Evolutionary conservation across 30 jellyfish, hydroid and myxozoan species (phyloP).

Genomic region (Chironex yamaguchii): DNA sequence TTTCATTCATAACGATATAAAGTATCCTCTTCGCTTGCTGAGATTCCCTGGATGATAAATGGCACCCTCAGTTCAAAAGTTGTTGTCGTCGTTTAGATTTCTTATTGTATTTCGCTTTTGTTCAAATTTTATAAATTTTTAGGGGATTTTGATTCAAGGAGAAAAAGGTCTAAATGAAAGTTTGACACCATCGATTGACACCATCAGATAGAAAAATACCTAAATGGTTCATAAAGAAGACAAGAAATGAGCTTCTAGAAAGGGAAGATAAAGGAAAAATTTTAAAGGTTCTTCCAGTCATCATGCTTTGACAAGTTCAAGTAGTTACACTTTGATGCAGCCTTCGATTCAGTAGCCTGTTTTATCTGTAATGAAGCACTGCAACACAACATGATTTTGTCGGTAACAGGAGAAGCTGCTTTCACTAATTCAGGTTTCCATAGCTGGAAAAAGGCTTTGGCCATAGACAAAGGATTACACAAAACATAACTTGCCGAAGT

Average conservation of each 20-base stretch:
- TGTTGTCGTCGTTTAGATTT: conserved; percentile 5
- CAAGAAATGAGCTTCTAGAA: conserved; percentile 26
- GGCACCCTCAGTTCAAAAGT: neutral
- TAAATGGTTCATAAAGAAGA: conserved; percentile 15
- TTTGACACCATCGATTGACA: conserved; percentile 27
- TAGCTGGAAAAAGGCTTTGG: conserved; percentile 74
- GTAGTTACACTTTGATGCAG: conserved; percentile 57
- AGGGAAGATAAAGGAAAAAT: neutral
- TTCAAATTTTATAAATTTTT: conserved; percentile 3
- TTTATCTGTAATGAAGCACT: conserved; percentile 73
- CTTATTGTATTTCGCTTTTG: neutral
- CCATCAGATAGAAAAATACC: conserved; percentile 22
- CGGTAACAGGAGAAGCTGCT: conserved; percentile 47
- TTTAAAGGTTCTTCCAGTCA: conserved; percentile 53
- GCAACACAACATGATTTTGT: conserved; percentile 68
- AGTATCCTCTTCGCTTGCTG: too few relatives aligned
- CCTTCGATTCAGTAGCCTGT: conserved; percentile 60
- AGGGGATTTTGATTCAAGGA: neutral
- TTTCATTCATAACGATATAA: too few relatives aligned
- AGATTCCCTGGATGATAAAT: too few relatives aligned
- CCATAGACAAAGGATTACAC: conserved; percentile 60
- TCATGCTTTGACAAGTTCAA: conserved; percentile 47
- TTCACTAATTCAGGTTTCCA: conserved; percentile 71
- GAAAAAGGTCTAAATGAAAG: conserved; percentile 5
- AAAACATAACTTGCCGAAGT: too few relatives aligned